Conservation (phyloP, 2,888 invertebrate species). For the Phortica okadai region DNA sequence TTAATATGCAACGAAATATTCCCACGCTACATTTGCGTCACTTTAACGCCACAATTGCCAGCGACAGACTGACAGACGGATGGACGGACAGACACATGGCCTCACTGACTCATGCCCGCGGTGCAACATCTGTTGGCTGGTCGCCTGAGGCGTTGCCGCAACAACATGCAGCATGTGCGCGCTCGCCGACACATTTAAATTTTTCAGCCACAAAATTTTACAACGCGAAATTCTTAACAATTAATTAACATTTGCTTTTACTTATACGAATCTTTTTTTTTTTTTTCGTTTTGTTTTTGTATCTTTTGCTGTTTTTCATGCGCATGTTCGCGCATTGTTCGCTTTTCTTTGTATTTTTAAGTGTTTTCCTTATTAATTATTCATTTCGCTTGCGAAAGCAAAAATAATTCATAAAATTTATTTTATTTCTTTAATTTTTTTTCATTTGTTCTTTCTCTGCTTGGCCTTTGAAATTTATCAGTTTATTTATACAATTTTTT, state of each 20-base stretch:
- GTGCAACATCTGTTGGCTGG: constrained; percentile 31
- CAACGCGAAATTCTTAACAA: constrained; percentile 41
- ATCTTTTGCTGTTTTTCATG: constrained; percentile 34
- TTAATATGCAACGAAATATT: constrained; percentile 50
- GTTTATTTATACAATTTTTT: background rate
- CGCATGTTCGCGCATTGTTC: background rate
- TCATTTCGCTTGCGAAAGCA: background rate
- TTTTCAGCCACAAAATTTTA: constrained; percentile 42
- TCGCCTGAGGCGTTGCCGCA: constrained; percentile 23
- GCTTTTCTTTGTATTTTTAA: background rate
- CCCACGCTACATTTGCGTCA: constrained; percentile 60
- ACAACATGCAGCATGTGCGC: background rate
- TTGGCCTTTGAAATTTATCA: background rate
- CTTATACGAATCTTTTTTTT: background rate
- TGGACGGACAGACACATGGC: constrained; percentile 1
- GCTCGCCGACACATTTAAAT: constrained; percentile 3
- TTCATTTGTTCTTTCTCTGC: background rate
- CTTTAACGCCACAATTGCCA: constrained; percentile 57
- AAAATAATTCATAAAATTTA: background rate
- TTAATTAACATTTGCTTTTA: constrained; percentile 56
- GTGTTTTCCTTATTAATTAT: background rate
- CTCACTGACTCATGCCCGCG: constrained; percentile 39
- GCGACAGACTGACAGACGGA: constrained; percentile 34
- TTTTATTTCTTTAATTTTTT: background rate
- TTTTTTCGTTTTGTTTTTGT: constrained; percentile 41